Conservation (phyloP, 2,797 vertebrate genomes). For the Manis javanica region DNA sequence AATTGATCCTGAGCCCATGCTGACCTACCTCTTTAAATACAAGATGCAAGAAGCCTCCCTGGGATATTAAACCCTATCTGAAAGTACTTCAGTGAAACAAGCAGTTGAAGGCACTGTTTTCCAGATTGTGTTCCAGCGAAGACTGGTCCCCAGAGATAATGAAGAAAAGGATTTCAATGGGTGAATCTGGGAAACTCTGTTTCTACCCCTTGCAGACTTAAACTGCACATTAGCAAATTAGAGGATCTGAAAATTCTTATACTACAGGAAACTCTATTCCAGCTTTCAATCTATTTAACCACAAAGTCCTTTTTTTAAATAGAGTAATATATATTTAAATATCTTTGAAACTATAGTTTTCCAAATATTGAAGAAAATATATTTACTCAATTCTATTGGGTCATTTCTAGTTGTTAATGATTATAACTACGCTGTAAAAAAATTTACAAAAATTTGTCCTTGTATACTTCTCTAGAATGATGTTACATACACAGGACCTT, state of each 20-base stretch:
- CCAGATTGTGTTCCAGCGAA: conserved; percentile 32
- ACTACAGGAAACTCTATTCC: conserved; percentile 23
- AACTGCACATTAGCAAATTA: conserved; percentile 68
- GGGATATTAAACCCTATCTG: conserved; percentile 65
- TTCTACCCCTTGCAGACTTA: conserved; percentile 14
- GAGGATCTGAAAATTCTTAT: conserved; percentile 39
- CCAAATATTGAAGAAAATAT: conserved; percentile 40
- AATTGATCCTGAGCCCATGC: conserved; percentile 68
- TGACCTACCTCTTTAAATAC: conserved; percentile 68
- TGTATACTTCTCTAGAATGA: conserved; percentile 17
- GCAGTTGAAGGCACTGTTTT: conserved; percentile 36
- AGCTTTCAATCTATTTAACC: conserved; percentile 58
- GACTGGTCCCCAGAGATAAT: conserved; percentile 55
- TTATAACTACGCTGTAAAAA: conserved; percentile 5
- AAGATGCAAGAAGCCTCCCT: conserved; percentile 62
- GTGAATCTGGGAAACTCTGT: conserved; percentile 38
- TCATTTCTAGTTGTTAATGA: conserved; percentile 62
- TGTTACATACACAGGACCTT: not conserved
- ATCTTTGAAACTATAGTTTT: conserved; percentile 40
- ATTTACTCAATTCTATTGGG: conserved; percentile 44
- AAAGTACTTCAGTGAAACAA: conserved; percentile 57
- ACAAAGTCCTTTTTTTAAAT: conserved; percentile 4
- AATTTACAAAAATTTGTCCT: conserved; percentile 6
- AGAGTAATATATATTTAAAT: conserved; percentile 53
- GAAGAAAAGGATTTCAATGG: conserved; percentile 12